Evolutionary conservation across 2,888 invertebrate species (phyloP), one percentile per base, ranked within the genome.

Genomic region (Ischnus inquisitorius): DNA sequence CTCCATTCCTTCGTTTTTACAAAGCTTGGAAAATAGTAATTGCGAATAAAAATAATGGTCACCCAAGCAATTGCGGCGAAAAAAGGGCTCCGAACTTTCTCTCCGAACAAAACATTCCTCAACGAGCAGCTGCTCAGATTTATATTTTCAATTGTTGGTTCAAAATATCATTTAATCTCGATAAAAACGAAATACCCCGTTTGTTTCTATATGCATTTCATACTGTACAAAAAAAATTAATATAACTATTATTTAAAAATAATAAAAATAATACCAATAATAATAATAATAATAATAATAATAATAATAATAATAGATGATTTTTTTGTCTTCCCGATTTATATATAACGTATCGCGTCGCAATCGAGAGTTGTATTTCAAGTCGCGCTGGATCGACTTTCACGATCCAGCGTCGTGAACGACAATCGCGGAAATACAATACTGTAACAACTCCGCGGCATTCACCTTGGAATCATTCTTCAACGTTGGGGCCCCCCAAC

Each of bases 401-500:
- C 67, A n/a, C 67, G 48, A 48, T 28, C n/a, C n/a, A 22, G 43
- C 16, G 25, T 8, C 67, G 67, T 28, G 48, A 46, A 16, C 25
- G 67, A 28, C 46, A 28, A 25, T 28, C 28, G n/a, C 28, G 28
- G 67, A 67, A 67, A 48, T 67, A 48, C 48, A 46, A 39, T 71
- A 46, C 68, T 19, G n/a, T 57, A 60, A 64, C 19, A 71, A 34
- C 46, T 16, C 28, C 19, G 28, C 28, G 14, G 34, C 25, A 34
- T 43, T 62, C 19, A 62, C 74, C 46, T 74, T 64, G 71, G 54
- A 62, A 16, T 62, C 48, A 46, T 22, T 62, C 34, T 64, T 74
- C 14, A 57, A 2, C 41, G 16, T 34, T 62, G 43, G 22, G 46
- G 46, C 1, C 6, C 34, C 6, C 34, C 34, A 8, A 34, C 34